These are phyloP conservation scores for Turritopsis rubra DNA, from an alignment of 30 jellyfish, hydroid and myxozoan genomes.

Conservation along the genomic window DNA sequence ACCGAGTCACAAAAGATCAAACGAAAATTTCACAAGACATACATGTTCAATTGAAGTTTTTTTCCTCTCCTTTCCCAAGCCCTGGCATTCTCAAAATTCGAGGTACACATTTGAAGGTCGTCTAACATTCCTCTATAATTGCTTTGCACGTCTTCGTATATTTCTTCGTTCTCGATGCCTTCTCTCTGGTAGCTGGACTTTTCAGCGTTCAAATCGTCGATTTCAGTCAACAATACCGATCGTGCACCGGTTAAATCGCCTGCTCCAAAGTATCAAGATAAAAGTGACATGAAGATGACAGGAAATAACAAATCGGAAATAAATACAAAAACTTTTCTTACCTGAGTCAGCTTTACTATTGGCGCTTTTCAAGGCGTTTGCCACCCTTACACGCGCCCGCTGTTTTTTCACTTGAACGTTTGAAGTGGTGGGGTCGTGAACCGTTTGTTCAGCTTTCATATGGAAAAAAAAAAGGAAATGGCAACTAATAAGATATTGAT, in stretches of 20 bases:
- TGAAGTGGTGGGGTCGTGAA: conserved; percentile 42
- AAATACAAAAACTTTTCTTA: not conserved
- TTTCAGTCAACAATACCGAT: not conserved
- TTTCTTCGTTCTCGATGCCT: not conserved
- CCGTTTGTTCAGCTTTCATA: conserved; percentile 34
- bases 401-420: conserved; percentile 50
- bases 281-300: not conserved
- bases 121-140: conserved; percentile 9
- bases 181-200: conserved; percentile 17
- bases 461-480: too few species aligned
- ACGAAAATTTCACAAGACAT: conserved; percentile 4
- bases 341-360: conserved; percentile 62
- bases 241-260: conserved; percentile 44
- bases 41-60: conserved; percentile 47
- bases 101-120: conserved; percentile 26
- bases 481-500: too few species aligned
- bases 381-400: conserved; percentile 46
- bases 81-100: not conserved
- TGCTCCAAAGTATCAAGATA: not conserved
- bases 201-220: conserved; percentile 1
- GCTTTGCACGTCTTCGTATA: not conserved
- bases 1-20: not conserved
- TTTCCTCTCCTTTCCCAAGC: conserved; percentile 50
- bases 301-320: not conserved
- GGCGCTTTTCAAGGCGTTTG: conserved; percentile 43